A percentile compares a stretch with the other conserved stretches of the same genome.
These are phyloP conservation scores for Drosophila colorata DNA, from an alignment of 2,888 invertebrate species.

Conservation along the genomic window DNA sequence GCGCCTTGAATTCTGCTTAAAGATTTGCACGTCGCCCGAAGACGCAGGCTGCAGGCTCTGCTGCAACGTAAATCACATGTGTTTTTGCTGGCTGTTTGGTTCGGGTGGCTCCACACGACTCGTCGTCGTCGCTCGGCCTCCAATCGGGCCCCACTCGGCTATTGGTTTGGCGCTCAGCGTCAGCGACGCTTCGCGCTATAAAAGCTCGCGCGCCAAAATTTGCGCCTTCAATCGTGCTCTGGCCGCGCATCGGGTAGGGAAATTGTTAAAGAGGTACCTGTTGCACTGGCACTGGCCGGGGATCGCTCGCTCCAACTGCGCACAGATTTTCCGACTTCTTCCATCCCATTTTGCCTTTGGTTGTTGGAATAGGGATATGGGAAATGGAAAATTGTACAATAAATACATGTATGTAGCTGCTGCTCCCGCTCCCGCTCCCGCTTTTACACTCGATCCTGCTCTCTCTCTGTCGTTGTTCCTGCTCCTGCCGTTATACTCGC, in stretches of 20 bases:
- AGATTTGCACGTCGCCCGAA: conserved; percentile 56
- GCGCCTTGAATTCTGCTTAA: conserved; percentile 68
- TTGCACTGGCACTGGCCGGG: conserved; percentile 48
- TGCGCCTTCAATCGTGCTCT: conserved; percentile 56
- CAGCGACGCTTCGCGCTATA: conserved; percentile 70
- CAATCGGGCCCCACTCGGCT: conserved; percentile 53
- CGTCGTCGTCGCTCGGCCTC: conserved; percentile 35
- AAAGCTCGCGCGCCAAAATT: conserved; percentile 83
- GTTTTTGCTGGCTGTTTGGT: conserved; percentile 40
- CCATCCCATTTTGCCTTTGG: conserved; percentile 29
- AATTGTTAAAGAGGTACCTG: conserved; percentile 58
- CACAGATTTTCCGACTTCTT: conserved; percentile 56
- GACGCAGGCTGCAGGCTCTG: conserved; percentile 41
- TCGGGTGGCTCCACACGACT: conserved; percentile 29
- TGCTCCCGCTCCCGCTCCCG: conserved; percentile 25
- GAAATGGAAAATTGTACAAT: conserved; percentile 47
- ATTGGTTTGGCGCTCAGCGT: conserved; percentile 48
- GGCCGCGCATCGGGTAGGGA: conserved; percentile 52
- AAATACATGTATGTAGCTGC: conserved; percentile 30
- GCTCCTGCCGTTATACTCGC: conserved; percentile 55
- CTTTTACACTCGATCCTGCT: conserved; percentile 12
- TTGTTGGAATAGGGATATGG: conserved; percentile 39
- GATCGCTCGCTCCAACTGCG: conserved; percentile 49
- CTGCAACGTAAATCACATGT: conserved; percentile 65
- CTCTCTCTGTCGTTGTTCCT: conserved; percentile 7